Evolutionary conservation across 2,797 vertebrate species (phyloP).

Genomic region (Neosalanx taihuensis): DNA sequence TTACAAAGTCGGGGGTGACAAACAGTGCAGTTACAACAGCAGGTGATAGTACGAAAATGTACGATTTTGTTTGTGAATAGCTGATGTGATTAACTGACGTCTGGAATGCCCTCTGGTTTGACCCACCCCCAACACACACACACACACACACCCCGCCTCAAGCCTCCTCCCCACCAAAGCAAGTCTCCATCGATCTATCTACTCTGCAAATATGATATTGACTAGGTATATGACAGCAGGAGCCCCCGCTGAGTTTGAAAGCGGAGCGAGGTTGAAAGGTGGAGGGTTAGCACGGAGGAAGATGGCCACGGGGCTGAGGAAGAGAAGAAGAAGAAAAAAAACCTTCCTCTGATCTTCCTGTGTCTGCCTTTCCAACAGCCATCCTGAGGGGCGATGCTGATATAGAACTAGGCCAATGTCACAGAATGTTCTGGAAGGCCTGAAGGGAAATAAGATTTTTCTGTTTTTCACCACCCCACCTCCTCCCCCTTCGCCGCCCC

Average conservation of each 20-base stretch:
- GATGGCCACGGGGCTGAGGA: conserved; percentile 73
- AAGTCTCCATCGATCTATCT: conserved; percentile 72
- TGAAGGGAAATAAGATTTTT: conserved; percentile 61
- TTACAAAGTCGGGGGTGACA: conserved; percentile 1
- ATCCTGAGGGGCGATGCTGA: conserved; percentile 68
- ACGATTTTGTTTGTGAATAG: conserved; percentile 42
- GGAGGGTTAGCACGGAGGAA: conserved; percentile 67
- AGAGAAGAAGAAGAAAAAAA: conserved; percentile 40
- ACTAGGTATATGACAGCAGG: conserved; percentile 61
- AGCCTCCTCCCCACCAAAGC: conserved; percentile 57
- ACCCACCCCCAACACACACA: conserved; percentile 48
- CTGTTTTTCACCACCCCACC: conserved; percentile 47
- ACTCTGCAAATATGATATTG: conserved; percentile 71
- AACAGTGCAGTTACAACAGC: conserved; percentile 7
- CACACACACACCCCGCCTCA: conserved; percentile 22
- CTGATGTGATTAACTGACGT: conserved; percentile 57
- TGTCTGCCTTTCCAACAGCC: conserved; percentile 76
- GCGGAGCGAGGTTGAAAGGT: conserved; percentile 68
- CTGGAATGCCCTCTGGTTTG: conserved; percentile 56
- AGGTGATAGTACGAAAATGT: conserved; percentile 52
- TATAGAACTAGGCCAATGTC: conserved; percentile 78
- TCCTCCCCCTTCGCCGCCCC: conserved; percentile 30
- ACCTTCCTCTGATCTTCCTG: conserved; percentile 75
- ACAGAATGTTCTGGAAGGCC: conserved; percentile 69
- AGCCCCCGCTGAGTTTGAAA: conserved; percentile 61